These are phyloP conservation scores for Phymorhynchus buccinoides DNA, from an alignment of 1,140 invertebrate species.

Conservation along the genomic window DNA sequence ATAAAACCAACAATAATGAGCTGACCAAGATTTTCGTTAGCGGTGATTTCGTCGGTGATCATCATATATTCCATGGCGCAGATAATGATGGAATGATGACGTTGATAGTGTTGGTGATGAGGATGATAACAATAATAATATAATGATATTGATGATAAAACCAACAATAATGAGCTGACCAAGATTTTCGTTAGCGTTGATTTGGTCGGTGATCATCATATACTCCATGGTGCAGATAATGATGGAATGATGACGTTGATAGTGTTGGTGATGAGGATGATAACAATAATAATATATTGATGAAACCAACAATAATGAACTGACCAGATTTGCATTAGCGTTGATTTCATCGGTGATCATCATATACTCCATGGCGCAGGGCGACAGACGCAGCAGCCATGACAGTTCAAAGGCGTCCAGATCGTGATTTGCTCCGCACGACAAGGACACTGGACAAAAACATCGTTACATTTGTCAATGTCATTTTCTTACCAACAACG, in stretches of 20 bases:
- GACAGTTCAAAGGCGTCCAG: not conserved
- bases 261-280: not conserved
- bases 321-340: not conserved
- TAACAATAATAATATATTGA: not conserved
- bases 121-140: too few relatives aligned
- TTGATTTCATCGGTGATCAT: not conserved
- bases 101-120: too few relatives aligned
- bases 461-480: not conserved
- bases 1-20: too few relatives aligned
- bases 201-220: not conserved
- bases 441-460: not conserved
- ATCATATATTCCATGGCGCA: too few relatives aligned
- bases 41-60: too few relatives aligned
- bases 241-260: not conserved
- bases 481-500: not conserved
- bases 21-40: too few relatives aligned
- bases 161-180: not conserved
- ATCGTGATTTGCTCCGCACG: not conserved
- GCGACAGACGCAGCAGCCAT: not conserved
- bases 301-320: not conserved
- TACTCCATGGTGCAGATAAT: conserved; percentile 6
- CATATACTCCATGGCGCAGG: not conserved
- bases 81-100: too few relatives aligned
- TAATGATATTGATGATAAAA: too few relatives aligned
- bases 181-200: not conserved